Percentiles rank a stretch among this genome's conserved stretches.
These are phyloP conservation scores for Streptopelia turtur DNA, from an alignment of 2,797 vertebrate genomes.

Conservation along the genomic window DNA sequence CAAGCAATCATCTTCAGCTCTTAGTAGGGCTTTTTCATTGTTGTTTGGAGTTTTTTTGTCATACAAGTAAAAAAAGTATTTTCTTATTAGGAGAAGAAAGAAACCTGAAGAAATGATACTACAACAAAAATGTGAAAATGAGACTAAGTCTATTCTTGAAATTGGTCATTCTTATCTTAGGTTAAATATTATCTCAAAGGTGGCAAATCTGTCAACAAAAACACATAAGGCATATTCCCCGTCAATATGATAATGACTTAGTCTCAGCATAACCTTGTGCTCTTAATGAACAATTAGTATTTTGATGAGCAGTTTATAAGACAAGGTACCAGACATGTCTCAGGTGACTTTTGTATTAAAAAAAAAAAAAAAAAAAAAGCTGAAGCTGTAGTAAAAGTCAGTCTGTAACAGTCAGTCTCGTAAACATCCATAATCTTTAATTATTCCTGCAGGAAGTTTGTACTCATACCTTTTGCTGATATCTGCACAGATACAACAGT, in stretches of 20 bases:
- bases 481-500: neutral
- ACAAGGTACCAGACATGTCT: neutral
- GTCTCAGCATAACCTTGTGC: neutral
- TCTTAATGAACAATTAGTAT: neutral
- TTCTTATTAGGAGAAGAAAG: neutral
- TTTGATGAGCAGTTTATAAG: neutral
- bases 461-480: neutral
- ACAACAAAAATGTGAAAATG: neutral
- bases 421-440: neutral
- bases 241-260: neutral
- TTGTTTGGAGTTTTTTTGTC: neutral
- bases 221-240: neutral
- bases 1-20: neutral
- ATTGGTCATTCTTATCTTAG: neutral
- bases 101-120: neutral
- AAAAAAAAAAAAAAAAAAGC: neutral
- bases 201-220: neutral
- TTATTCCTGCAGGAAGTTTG: neutral
- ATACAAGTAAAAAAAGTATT: neutral
- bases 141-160: neutral
- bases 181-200: neutral
- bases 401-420: neutral
- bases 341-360: neutral
- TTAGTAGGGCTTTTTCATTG: accelerated
- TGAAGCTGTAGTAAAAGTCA: neutral